A percentile compares a stretch with the other conserved stretches of the same genome.
These are phyloP conservation scores for Norana najaformis DNA, from an alignment of 2,888 invertebrate species.

Conservation along the genomic window DNA sequence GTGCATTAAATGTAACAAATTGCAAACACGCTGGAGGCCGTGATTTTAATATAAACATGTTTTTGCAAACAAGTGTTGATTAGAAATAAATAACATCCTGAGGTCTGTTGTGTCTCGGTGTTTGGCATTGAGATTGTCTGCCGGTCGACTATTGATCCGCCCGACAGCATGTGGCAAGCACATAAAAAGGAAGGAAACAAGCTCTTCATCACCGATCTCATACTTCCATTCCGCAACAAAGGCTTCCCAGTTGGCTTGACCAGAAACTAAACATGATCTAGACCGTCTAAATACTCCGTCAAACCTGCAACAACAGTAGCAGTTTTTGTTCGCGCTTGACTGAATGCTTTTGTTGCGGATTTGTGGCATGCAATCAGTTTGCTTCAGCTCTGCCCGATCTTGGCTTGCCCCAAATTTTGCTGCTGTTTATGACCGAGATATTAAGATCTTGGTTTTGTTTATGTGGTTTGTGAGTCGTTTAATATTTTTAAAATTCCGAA, in stretches of 20 bases:
- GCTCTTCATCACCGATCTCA: background rate
- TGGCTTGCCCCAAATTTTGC: background rate
- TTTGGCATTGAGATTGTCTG: background rate
- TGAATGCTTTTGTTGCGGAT: background rate
- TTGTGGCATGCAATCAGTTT: background rate
- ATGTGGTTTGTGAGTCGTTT: background rate
- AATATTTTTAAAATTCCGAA: background rate
- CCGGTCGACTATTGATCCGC: background rate
- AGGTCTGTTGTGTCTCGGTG: background rate
- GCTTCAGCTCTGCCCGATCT: background rate
- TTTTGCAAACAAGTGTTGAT: constrained; percentile 13
- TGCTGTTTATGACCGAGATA: background rate
- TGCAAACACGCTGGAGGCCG: background rate
- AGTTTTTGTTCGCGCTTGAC: background rate
- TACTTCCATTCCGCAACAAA: background rate
- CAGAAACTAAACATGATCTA: constrained; percentile 13
- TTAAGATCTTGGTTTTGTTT: background rate
- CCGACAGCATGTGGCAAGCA: background rate
- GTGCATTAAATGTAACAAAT: constrained; percentile 13
- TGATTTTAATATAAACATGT: constrained; percentile 6
- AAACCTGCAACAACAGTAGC: background rate
- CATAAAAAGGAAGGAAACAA: background rate
- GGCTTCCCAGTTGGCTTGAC: constrained; percentile 13
- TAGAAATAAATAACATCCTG: background rate
- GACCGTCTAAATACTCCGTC: background rate